Base-by-base conservation (phyloP, 2,113 vertebrate genomes). In the Leptobrachium leishanense region DNA sequence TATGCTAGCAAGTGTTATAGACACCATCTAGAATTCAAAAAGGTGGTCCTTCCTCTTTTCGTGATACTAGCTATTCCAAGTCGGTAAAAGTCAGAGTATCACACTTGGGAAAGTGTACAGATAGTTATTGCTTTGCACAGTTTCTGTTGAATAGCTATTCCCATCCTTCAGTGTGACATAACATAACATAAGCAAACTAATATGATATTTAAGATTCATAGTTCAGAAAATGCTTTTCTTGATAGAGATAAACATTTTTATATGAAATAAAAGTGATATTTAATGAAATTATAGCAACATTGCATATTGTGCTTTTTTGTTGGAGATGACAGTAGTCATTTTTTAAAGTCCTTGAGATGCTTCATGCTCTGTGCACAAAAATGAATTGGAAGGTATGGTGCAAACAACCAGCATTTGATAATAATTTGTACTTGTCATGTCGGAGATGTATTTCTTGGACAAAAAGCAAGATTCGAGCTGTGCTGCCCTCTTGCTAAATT, bases 271-370 rank as follows among this genome's bases (percentile, higher is more conserved):
- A 43, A 46, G 10, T 2, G 5, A 41, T 13, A 7, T 13, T 63
- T 69, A 70, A 77, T 63, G 55, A 50, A 69, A 77, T 77, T 70
- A 70, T 59, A 57, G 67, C 57, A 77, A 46, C 42, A 6, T 13
- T 68, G 75, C n/a, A 76, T 43, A 31, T 15, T 41, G 50, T 57
- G 50, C 50, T n/a, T 77, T 9, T 63, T 44, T 70, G 54, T 62
- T 46, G 63, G 67, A 57, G 53, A 70, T 77, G 76, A 77, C 76
- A 77, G 55, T 46, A 42, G 53, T 70, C 57, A 77, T 77, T 63
- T 77, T 77, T 77, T 70, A 50, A 77, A 70, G 76, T 70, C 55
- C 67, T 77, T 77, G 76, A 77, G 76, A 77, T 77, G 67, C 68
- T 77, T 77, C 55, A 77, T 70, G 67, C 53, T 63, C 43, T 71